Evolutionary conservation across 2,888 invertebrate genomes (phyloP).

Genomic region (Poecilus cupreus): DNA sequence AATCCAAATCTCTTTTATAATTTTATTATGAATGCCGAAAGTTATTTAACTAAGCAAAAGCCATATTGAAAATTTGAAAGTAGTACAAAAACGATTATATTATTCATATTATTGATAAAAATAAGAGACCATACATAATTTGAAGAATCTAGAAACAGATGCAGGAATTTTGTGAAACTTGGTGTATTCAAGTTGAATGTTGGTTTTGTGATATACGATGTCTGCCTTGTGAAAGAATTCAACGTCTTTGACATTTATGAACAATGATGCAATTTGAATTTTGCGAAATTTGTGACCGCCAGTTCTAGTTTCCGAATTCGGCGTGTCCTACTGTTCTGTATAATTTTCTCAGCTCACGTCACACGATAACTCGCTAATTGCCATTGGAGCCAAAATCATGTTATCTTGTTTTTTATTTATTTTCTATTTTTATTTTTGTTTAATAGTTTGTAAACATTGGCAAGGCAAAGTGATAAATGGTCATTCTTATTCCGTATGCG

Average conservation of each 20-base stretch:
- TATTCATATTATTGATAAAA: no score
- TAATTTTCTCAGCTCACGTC: conserved; percentile 8
- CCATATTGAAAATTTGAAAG: no score
- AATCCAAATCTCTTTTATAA: no score
- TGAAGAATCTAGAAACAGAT: no score
- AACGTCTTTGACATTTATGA: conserved; percentile 25
- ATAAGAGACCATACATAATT: no score
- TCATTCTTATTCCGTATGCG: conserved; percentile 13
- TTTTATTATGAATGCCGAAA: no score
- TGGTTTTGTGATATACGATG: background rate
- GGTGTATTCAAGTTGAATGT: no score
- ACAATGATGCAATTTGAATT: conserved; percentile 20
- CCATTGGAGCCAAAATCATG: background rate
- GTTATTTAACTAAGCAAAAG: no score
- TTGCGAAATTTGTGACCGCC: conserved; percentile 39
- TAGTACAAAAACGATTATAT: no score
- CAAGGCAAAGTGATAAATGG: conserved; percentile 14
- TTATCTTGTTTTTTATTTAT: conserved; percentile 37
- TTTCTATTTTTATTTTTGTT: conserved; percentile 33
- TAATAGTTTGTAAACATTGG: conserved; percentile 30
- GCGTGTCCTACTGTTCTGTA: conserved; percentile 34
- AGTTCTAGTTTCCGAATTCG: conserved; percentile 52
- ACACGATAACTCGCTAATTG: conserved; percentile 8
- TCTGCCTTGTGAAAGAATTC: conserved; percentile 12
- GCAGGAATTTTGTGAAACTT: no score